Base-by-base conservation (phyloP, 2,797 vertebrate genomes). In the Lagocephalus sceleratus region DNA sequence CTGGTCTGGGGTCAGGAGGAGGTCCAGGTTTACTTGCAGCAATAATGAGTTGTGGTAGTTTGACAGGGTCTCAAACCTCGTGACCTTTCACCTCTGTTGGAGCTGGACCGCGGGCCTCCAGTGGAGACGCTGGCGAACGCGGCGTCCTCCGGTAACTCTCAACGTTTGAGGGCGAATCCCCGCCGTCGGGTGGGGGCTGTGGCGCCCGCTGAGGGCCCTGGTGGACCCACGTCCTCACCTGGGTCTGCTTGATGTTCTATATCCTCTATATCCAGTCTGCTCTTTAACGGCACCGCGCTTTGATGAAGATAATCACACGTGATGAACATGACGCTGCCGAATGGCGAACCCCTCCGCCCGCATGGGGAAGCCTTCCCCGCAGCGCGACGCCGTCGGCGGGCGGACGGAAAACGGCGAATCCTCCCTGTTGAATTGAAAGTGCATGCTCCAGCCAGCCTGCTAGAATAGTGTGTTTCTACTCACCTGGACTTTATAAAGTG, bases 401-500 rank as follows among this genome's bases (percentile, higher is more conserved):
- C 4, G 10, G 5, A 14, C 14, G 32, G 32, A 14, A 35, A 35
- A 2, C 11, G 14, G 12, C 14, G 14, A 56, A 32, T 59, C 11
- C 40, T 38, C 52, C 50, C 55, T 42, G 14, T 63, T 57, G 67
- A 19, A 65, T 65, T 65, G 63, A 47, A 38, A 42, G 29, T 10
- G 71, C 73, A 75, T 78, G 77, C 73, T 66, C 57, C 52, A 57
- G 52, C 47, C 47, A 17, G 53, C 11, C n/a, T 51, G 39, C 63
- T 54, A 57, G 10, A 14, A 51, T 54, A 60, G 56, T 70, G 41
- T 58, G 43, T 78, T 73, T 73, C 48, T 66, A 62, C 56, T 70
- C 57, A 64, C 35, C 47, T 17, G 53, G 53, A 71, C 25, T 23
- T 70, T 71, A 73, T 62, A 68, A 79, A 87, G 75, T 83, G 75